Percentiles rank a stretch among this genome's conserved stretches.
Evolutionary conservation across 2,113 vertebrate species (phyloP).

Genomic region (Sapajus apella): DNA sequence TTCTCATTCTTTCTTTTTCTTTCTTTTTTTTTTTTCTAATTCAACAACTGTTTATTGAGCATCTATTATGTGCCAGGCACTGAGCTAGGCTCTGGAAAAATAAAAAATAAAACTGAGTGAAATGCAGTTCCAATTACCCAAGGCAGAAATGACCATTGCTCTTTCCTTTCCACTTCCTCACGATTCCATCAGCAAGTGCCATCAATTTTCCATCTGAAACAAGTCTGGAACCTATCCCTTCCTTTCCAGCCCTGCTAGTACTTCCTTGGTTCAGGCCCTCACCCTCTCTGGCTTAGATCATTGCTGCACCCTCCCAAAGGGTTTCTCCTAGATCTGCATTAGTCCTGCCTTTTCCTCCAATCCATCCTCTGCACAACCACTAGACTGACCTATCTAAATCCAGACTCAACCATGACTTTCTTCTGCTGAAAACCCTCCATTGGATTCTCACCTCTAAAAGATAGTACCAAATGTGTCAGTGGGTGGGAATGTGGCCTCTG

Average conservation of each 20-base stretch:
- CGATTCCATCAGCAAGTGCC: neutral
- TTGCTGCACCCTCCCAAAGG: neutral
- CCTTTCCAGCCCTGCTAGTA: neutral
- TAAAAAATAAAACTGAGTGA: neutral
- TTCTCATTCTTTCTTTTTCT: neutral
- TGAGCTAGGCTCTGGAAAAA: neutral
- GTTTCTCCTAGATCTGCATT: neutral
- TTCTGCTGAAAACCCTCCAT: neutral
- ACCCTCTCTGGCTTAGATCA: neutral
- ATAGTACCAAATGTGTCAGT: neutral
- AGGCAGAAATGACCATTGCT: neutral
- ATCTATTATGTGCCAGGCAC: neutral
- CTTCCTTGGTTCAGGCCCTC: too few species aligned
- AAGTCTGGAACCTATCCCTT: neutral
- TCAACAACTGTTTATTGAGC: neutral
- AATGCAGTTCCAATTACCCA: neutral
- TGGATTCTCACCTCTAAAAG: neutral
- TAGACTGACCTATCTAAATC: neutral
- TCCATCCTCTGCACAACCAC: neutral
- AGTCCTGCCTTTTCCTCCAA: neutral
- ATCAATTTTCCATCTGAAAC: neutral
- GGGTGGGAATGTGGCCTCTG: neutral
- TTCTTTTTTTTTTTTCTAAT: neutral
- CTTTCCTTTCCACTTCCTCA: neutral
- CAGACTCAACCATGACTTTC: neutral